These are phyloP conservation scores for Solea solea DNA, from an alignment of 2,113 vertebrate species.

Conservation along the genomic window DNA sequence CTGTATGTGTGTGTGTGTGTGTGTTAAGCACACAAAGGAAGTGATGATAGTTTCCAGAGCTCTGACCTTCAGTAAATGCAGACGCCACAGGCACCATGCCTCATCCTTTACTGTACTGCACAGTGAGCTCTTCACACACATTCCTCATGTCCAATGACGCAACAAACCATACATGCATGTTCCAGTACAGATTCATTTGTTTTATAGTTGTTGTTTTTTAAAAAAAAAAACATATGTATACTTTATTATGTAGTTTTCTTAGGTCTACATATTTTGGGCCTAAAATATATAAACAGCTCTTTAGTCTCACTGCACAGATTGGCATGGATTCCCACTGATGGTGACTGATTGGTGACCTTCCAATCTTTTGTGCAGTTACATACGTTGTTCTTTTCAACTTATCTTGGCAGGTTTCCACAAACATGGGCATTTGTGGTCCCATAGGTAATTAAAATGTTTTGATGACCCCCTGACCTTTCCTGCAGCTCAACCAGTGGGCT, in stretches of 20 bases:
- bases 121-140: conserved; percentile 29
- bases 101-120: conserved; percentile 1
- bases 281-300: background rate
- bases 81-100: conserved; percentile 17
- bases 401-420: conserved; percentile 6
- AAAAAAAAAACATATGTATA: no score
- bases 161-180: conserved; percentile 1
- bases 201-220: background rate
- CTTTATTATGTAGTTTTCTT: no score
- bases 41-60: conserved; percentile 42
- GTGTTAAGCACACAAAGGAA: conserved; percentile 9
- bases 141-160: conserved; percentile 38
- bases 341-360: background rate
- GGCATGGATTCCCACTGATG: background rate
- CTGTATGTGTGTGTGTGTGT: background rate
- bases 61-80: conserved; percentile 27
- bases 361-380: background rate
- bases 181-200: background rate
- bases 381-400: background rate
- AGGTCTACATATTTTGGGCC: background rate
- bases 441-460: conserved; percentile 21
- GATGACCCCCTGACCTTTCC: background rate
- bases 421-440: conserved; percentile 7
- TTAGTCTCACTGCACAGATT: background rate
- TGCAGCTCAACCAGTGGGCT: background rate